Conservation (phyloP, 2,797 vertebrate species). For the Ispidina lecontei region DNA sequence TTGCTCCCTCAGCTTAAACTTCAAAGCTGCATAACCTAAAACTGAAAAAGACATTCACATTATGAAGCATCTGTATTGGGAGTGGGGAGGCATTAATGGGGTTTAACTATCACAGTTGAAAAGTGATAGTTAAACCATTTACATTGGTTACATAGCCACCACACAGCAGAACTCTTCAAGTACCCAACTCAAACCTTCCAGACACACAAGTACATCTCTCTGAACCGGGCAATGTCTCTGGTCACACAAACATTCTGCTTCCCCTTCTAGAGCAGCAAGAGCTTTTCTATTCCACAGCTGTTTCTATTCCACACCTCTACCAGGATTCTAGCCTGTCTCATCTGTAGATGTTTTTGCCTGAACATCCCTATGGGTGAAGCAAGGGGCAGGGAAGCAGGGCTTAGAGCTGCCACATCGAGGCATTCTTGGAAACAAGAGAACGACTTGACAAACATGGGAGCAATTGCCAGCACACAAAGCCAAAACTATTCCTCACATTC, state of each 20-base stretch:
- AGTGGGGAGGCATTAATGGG: accelerated
- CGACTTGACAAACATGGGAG: accelerated
- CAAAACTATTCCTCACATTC: background rate
- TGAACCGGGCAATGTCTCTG: background rate
- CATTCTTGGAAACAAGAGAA: background rate
- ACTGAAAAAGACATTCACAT: background rate
- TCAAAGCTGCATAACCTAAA: background rate
- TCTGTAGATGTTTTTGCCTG: background rate
- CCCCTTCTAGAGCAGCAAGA: background rate
- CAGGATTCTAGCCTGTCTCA: background rate
- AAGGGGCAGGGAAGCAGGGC: background rate
- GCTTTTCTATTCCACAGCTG: background rate
- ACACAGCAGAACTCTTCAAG: background rate
- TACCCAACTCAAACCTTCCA: background rate
- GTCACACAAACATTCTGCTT: background rate
- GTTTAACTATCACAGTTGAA: background rate
- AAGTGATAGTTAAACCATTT: background rate
- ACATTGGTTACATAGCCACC: accelerated
- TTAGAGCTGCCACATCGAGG: background rate
- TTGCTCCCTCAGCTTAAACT: background rate
- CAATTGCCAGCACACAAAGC: background rate
- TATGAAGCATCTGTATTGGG: background rate
- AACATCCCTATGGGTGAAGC: accelerated
- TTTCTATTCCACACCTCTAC: background rate
- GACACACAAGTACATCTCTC: background rate